Evolutionary conservation across 2,113 vertebrate species (phyloP).

Genomic region (Chaetura pelagica): DNA sequence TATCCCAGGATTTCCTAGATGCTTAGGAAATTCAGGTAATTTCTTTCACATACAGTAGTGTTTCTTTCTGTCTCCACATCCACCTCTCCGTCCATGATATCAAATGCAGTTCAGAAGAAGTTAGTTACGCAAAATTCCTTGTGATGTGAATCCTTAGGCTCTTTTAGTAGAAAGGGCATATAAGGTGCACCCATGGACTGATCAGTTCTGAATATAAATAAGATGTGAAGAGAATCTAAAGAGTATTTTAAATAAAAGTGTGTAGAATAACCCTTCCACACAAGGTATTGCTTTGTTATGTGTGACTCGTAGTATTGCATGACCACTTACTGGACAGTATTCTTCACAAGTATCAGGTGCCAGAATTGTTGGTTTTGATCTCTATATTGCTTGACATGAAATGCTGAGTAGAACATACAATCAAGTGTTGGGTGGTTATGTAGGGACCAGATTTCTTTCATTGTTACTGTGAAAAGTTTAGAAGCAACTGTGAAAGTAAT

Average conservation of each 20-base stretch:
- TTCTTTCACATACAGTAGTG: not conserved
- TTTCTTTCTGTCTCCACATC: not conserved
- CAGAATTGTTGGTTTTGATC: not conserved
- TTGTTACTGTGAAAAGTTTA: not conserved
- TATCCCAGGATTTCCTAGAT: not conserved
- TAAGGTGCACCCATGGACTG: not conserved
- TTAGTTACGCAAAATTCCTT: not conserved
- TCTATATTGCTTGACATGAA: not conserved
- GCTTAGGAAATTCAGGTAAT: not conserved
- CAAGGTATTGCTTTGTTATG: not conserved
- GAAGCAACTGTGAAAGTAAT: not conserved
- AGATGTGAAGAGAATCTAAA: not conserved
- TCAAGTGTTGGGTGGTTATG: not conserved
- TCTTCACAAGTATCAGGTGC: too few relatives aligned
- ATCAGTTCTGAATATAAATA: not conserved
- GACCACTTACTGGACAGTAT: fast-evolving
- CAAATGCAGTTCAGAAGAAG: not conserved
- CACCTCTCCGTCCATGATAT: not conserved
- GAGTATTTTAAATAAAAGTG: not conserved
- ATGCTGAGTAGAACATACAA: not conserved
- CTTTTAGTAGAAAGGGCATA: not conserved
- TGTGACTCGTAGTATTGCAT: too few relatives aligned
- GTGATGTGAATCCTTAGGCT: not conserved
- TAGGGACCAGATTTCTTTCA: not conserved
- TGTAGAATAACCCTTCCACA: not conserved